A percentile compares a stretch with the other conserved stretches of the same genome.
Evolutionary conservation across 2,888 invertebrate genomes (phyloP).

Genomic region (Morinoia aosen): DNA sequence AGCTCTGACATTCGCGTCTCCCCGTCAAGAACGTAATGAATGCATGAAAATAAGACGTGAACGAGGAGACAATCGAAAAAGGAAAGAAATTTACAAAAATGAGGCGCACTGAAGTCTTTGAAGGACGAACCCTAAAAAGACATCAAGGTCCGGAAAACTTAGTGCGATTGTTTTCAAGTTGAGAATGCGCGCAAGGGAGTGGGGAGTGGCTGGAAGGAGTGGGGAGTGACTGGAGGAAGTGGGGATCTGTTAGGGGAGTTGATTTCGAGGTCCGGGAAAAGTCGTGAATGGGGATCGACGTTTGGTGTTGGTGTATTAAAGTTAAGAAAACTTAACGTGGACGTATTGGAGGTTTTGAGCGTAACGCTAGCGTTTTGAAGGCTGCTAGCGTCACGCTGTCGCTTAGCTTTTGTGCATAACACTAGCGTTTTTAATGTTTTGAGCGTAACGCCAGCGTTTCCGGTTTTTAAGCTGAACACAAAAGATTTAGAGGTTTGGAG

Average conservation of each 20-base stretch:
- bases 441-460: too few relatives aligned
- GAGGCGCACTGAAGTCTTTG: background rate
- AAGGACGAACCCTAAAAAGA: conserved; percentile 21
- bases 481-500: too few relatives aligned
- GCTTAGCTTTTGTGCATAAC: too few relatives aligned
- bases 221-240: background rate
- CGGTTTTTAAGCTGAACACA: too few relatives aligned
- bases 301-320: background rate
- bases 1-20: background rate
- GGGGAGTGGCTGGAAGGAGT: background rate
- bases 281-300: background rate
- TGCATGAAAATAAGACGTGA: background rate
- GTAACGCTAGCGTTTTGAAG: background rate
- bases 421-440: too few relatives aligned
- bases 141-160: conserved; percentile 24
- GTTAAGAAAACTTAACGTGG: background rate
- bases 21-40: background rate
- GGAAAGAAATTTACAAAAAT: background rate
- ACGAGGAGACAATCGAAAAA: conserved; percentile 17
- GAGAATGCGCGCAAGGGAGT: background rate
- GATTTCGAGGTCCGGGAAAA: background rate
- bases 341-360: background rate
- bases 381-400: too few relatives aligned
- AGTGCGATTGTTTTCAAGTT: conserved; percentile 30
- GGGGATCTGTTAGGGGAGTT: background rate